Evolutionary conservation across 23 tunicate genomes (phyloP).

Genomic region (Aplidium turbinatum): DNA sequence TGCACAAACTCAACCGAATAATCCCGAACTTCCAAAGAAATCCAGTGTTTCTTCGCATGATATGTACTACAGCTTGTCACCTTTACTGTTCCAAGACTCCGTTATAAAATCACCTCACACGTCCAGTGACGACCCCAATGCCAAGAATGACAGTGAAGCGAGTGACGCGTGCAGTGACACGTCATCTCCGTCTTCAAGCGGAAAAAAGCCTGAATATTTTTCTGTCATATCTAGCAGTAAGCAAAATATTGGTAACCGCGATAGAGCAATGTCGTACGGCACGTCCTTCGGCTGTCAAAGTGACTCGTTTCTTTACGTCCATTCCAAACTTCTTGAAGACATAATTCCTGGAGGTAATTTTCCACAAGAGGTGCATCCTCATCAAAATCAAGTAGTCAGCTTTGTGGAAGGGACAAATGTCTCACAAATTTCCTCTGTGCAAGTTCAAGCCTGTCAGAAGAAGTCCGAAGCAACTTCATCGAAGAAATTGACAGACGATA

Average conservation of each 20-base stretch:
- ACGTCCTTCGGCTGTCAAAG: constrained; percentile 38
- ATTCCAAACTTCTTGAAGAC: constrained; percentile 10
- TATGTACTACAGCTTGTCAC: constrained; percentile 74
- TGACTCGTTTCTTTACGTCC: constrained; percentile 20
- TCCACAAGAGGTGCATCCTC: too few species aligned
- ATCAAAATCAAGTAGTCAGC: too few species aligned
- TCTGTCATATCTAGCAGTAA: constrained; percentile 32
- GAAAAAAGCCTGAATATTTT: constrained; percentile 49
- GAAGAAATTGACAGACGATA: too few species aligned
- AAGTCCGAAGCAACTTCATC: too few species aligned
- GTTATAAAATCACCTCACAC: background rate
- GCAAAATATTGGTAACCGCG: background rate
- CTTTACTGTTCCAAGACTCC: constrained; percentile 25
- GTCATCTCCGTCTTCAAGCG: background rate
- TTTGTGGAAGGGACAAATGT: too few species aligned
- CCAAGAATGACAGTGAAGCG: background rate
- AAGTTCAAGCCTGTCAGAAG: too few species aligned
- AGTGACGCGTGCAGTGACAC: constrained; percentile 10
- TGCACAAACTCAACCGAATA: too few species aligned
- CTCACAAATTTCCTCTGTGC: too few species aligned
- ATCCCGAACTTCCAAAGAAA: background rate
- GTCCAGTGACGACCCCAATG: background rate
- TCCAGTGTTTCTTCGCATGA: constrained; percentile 18
- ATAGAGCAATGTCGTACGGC: constrained; percentile 26
- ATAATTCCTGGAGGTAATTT: too few species aligned